These are phyloP conservation scores for Raja brachyura DNA, from an alignment of 2,113 vertebrate genomes.

Conservation along the genomic window DNA sequence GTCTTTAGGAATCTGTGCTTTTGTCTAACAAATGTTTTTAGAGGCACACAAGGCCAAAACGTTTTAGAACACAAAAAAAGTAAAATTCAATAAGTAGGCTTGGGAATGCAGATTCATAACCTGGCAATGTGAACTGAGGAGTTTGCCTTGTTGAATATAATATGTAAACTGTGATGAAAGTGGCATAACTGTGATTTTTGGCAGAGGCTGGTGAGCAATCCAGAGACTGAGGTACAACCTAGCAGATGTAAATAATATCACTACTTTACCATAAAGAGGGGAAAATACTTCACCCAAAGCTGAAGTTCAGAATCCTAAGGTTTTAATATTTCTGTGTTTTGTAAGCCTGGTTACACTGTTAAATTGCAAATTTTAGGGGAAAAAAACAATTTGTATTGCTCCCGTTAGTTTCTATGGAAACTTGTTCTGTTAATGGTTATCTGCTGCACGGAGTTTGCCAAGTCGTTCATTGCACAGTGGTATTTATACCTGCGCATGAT, in stretches of 20 bases:
- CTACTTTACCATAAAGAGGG: background rate
- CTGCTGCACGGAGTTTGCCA: background rate
- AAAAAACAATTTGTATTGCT: background rate
- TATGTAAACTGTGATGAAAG: background rate
- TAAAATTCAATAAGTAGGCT: background rate
- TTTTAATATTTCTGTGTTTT: background rate
- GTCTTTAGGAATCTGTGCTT: background rate
- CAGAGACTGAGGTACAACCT: background rate
- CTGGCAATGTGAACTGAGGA: background rate
- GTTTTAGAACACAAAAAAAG: background rate
- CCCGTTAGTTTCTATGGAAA: conserved; percentile 20
- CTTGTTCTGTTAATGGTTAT: background rate
- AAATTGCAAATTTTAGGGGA: background rate
- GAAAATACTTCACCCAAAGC: background rate
- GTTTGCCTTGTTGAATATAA: background rate
- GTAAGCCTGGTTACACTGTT: background rate
- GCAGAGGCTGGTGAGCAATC: background rate
- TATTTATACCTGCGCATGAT: background rate
- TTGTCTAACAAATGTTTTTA: background rate
- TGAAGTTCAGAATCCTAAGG: background rate
- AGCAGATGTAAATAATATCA: background rate
- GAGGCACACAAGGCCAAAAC: background rate
- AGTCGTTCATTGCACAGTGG: background rate
- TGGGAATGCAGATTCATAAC: background rate
- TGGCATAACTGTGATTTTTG: background rate